Evolutionary conservation across 2,113 vertebrate genomes (phyloP), one percentile per base, ranked within the genome.

Genomic region (Leucosticte australis): DNA sequence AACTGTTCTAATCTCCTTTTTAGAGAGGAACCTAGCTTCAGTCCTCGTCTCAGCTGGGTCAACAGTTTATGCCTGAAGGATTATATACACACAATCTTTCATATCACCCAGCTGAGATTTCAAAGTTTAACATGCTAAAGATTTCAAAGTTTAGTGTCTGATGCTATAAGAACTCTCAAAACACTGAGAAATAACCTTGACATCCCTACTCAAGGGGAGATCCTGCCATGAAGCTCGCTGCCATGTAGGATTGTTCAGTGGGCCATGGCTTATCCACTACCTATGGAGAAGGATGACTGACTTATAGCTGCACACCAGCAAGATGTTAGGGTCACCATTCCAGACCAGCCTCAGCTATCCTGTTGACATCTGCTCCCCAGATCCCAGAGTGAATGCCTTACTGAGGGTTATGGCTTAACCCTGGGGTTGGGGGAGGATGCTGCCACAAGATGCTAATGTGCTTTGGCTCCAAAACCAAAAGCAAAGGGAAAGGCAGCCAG

Each of bases 401-500:
- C 24, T 46, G 46, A 59, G 12, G 37, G 16, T 39, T 52, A 15
- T 28, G 20, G 28, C 39, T 52, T 42, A 31, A 60, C 8, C 17
- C n/a, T 0, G 0, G 9, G 2, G 2, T 0, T 55, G 21, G 15
- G 19, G 17, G 11, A 55, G n/a, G 78, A 27, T 30, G 35, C 18
- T 13, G 8, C 15, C 33, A 31, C 20, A 46, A 26, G 16, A 3
- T 42, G 7, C 2, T 55, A 10, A 9, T 1, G 5, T 22, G 11
- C 27, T 80, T 49, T 18, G 28, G 13, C 24, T 84, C 21, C 37
- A 15, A 3, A 3, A 39, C 3, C 8, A 27, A 76, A 78, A 77
- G 2, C 13, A 55, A 69, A 77, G 33, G 18, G 41, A 52, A 20
- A 13, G 11, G 31, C 78, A 67, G 26, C 3, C 37, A 67, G 33